Conservation (phyloP, 2,113 vertebrate species). For the Bujurquina vittata region DNA sequence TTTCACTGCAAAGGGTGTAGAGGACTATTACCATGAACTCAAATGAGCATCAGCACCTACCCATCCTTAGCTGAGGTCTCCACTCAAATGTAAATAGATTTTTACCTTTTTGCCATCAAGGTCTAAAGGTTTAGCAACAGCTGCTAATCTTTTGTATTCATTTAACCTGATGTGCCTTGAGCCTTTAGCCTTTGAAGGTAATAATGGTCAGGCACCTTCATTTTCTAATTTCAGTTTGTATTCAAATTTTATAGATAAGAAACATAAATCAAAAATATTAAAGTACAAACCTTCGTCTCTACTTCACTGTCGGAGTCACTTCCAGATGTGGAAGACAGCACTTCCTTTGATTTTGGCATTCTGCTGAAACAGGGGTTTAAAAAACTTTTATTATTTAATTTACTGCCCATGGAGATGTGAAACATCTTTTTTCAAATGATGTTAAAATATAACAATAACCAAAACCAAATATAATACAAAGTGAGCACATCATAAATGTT, state of each 20-base stretch:
- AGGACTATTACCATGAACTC: neutral
- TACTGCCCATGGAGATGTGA: no score
- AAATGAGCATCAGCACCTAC: neutral
- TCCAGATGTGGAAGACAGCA: conserved; percentile 92
- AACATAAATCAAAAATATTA: neutral
- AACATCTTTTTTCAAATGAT: neutral
- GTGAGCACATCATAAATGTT: neutral
- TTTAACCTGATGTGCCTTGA: neutral
- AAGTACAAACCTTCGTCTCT: conserved; percentile 89
- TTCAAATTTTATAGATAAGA: neutral
- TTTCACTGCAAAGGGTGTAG: neutral
- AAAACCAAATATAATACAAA: neutral
- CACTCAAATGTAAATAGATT: neutral
- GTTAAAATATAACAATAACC: neutral
- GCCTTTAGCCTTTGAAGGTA: neutral
- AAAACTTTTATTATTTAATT: neutral
- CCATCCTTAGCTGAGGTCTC: neutral
- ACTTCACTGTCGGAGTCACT: conserved; percentile 96
- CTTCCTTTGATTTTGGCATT: conserved; percentile 99
- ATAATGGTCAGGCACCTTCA: neutral
- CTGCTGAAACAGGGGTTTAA: conserved; percentile 69
- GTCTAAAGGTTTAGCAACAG: neutral
- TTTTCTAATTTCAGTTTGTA: neutral
- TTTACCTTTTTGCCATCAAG: neutral
- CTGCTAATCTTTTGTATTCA: neutral